Base-by-base conservation (phyloP, 2,888 invertebrate genomes). In the Dicyrtomina minuta region DNA sequence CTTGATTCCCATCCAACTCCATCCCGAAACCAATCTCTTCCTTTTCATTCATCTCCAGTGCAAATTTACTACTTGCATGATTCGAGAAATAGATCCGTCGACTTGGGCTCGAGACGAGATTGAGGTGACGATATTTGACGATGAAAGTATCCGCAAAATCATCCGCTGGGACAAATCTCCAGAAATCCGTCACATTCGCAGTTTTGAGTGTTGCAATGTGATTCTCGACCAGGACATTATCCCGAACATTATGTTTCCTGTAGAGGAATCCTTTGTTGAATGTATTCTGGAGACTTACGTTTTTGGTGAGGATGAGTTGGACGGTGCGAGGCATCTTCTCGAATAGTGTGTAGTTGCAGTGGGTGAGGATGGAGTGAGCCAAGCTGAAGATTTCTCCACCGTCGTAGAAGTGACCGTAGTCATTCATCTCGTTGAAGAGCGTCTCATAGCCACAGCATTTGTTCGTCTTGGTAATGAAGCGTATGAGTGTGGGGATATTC, bases 381-480 rank as follows among this genome's bases (percentile, higher is more conserved):
- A 65, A 24, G 53, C 53, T 53, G 65, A 65, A 65, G 39, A 65
- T 65, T 24, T 65, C 53, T 10, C 65, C 53, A 6, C 65, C 65
- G 49, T 51, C 49, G 65, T 33, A 65, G 27, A 53, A 65, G 39
- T 65, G 65, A 8, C 65, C 65, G 53, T 65, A 65, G 53, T 65
- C 65, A 1, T n/a, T 13, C 65, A 65, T 65, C 53, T 65, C 65
- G 2, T 51, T n/a, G 20, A 65, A 41, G 53, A 65, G 65, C 2
- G 65, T 65, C n/a, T 65, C 65, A 22, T 39, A 65, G 8, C 65
- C 65, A 5, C 39, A 22, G 41, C 65, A 65, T 17, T 12, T 51
- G 17, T 51, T 27, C 20, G 65, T 65, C 17, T 39, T 2, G 3
- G 65, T 33, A 6, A 65, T 26, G 65, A 65, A 65, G 39, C 65